Base-by-base conservation (phyloP, 2,113 vertebrate genomes). In the Halichoerus grypus region DNA sequence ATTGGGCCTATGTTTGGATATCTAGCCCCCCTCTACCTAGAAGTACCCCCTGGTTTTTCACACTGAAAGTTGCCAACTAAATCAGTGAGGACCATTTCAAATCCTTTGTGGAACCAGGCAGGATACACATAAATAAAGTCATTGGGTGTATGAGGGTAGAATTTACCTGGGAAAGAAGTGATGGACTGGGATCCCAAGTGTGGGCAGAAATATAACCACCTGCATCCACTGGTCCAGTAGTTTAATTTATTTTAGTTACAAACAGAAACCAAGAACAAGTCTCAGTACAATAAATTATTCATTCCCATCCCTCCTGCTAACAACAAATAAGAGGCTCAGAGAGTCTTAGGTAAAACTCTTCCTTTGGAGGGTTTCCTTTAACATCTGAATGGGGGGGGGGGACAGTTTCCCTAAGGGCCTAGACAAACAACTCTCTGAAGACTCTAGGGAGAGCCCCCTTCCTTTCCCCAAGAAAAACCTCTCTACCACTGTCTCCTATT, bases 231-330 rank as follows among this genome's bases (percentile, higher is more conserved):
- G 63, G n/a, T 92, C 72, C 95, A 95, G 96, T 63, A 88, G 96
- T 82, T 97, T 98, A 97, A 98, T 98, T 98, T 98, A 98, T 97
- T 98, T 98, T 97, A 36, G 67, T 98, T 97, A 95, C 91, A 98
- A 97, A 98, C 74, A 94, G 71, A 69, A 98, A 97, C 97, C 95
- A 97, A 98, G 94, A 97, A 90, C 90, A 95, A 93, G 42, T 97
- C 95, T 97, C 91, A 95, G 96, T 94, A 98, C 77, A 98, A 98
- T 98, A 98, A 98, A 98, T 98, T 98, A 98, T 93, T 95, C 93
- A 96, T 86, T 53, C 95, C 91, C 93, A 95, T 19, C 93, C 92
- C 82, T 97, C 59, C 81, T 86, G 22, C 94, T 94, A 39, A 92
- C 80, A 96, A 97, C 90, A 55, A 69, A 97, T 95, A 97, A 84